Conservation (phyloP, 2,113 vertebrate genomes). For the Ictidomys tridecemlineatus region DNA sequence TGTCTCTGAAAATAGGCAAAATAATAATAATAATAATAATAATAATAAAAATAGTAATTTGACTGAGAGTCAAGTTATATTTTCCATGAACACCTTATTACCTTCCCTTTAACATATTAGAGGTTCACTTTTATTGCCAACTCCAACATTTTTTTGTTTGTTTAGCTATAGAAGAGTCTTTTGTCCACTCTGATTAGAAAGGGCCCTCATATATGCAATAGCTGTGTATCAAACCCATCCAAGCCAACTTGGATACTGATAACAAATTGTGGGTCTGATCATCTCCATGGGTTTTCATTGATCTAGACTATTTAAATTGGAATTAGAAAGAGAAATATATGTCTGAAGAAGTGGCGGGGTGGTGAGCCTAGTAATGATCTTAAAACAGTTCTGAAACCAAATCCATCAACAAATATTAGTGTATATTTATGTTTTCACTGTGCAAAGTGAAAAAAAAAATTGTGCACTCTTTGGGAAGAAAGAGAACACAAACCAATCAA, state of each 20-base stretch:
- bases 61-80: slow-evolving; percentile 32
- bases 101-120: neutral
- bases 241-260: neutral
- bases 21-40: neutral
- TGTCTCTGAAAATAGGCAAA: neutral
- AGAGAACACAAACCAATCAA: neutral
- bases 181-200: neutral
- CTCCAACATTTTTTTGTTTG: neutral
- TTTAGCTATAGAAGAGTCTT: neutral
- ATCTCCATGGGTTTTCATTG: neutral
- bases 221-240: neutral
- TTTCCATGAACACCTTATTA: slow-evolving; percentile 26
- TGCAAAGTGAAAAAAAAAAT: slow-evolving; percentile 41
- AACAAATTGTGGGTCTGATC: neutral
- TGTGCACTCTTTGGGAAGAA: neutral
- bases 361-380: neutral
- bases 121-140: neutral
- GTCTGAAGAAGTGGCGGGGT: neutral
- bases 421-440: neutral
- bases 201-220: neutral
- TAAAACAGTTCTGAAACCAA: neutral
- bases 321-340: neutral
- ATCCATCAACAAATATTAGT: neutral
- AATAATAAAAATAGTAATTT: neutral
- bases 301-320: neutral